Percentiles rank a stretch among this genome's conserved stretches.
These are phyloP conservation scores for Dicycla oo DNA, from an alignment of 2,888 invertebrate species.

Conservation along the genomic window DNA sequence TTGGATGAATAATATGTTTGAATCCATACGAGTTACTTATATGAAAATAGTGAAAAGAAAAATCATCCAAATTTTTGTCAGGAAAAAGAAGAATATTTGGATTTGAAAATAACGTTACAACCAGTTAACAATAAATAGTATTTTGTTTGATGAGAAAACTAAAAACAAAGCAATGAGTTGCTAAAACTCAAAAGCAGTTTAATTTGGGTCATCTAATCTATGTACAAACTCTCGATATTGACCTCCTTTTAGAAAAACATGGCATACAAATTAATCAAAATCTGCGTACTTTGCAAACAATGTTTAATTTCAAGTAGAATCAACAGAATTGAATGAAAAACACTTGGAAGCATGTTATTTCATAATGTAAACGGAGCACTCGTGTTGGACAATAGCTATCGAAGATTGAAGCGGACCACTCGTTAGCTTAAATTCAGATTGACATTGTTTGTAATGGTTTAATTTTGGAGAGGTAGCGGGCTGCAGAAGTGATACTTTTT, in stretches of 20 bases:
- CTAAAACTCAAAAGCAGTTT: background rate
- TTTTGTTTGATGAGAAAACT: background rate
- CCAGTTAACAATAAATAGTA: background rate
- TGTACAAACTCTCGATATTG: background rate
- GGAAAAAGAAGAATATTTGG: no score
- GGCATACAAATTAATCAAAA: background rate
- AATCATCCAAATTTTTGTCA: background rate
- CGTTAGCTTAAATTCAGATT: conserved; percentile 71
- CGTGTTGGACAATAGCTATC: conserved; percentile 76
- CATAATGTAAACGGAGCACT: conserved; percentile 71
- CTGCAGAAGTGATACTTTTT: background rate
- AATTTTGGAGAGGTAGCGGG: conserved; percentile 50
- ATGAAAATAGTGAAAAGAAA: background rate
- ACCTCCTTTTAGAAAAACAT: background rate
- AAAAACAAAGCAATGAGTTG: background rate
- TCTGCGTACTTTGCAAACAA: conserved; percentile 23
- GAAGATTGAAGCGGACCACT: conserved; percentile 71
- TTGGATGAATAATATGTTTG: background rate
- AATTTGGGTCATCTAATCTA: conserved; percentile 1
- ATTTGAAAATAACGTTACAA: background rate
- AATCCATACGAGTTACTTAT: background rate
- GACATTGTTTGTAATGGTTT: conserved; percentile 64
- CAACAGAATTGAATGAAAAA: conserved; percentile 36
- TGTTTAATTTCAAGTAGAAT: conserved; percentile 21
- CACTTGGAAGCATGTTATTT: conserved; percentile 56